Evolutionary conservation across 2,797 vertebrate genomes (phyloP), one percentile per base, ranked within the genome.

Genomic region (Platalea minor): DNA sequence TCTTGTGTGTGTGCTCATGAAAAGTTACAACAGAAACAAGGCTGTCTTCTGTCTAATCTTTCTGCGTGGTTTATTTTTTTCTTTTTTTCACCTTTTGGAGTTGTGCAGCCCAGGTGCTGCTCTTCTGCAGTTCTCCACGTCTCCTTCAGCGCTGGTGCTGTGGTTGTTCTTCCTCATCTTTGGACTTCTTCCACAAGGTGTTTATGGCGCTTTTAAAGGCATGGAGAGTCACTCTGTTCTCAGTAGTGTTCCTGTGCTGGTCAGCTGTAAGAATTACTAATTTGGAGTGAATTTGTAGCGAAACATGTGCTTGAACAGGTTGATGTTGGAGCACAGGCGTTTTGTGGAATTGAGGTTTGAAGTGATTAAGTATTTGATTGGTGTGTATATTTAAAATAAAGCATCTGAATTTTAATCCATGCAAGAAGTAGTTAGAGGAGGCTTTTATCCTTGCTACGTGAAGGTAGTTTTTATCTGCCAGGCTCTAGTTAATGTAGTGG

Each of bases 381-480:
- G 33, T 77, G 61, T 60, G 50, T 2, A 0, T 63, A 25, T 80
- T 76, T 80, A 37, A 77, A 95, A 77, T 41, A 11, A 76, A 87
- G 50, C 6, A 5, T 25, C 41, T 84, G 59, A n/a, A 17, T 91
- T 91, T 81, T 76, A 56, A 69, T 79, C 23, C 12, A 0, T 63
- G 46, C 41, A 63, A 57, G 43, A 28, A 59, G 28, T 19, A 53
- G 33, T 54, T 83, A 67, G 63, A 69, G 51, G 70, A 60, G 28
- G 28, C 29, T 96, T 94, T 94, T 83, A 54, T 82, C 75, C 85
- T 88, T 93, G 92, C 64, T 92, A 8, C 1, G 1, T 74, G 33
- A 60, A 93, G 82, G 67, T 86, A 25, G 35, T 85, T 92, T 95
- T 90, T 70, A 33, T 81, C 45, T 94, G 76, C 61, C 51, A 89